Evolutionary conservation across 2,797 vertebrate species (phyloP).

Genomic region (Euthynnus affinis): DNA sequence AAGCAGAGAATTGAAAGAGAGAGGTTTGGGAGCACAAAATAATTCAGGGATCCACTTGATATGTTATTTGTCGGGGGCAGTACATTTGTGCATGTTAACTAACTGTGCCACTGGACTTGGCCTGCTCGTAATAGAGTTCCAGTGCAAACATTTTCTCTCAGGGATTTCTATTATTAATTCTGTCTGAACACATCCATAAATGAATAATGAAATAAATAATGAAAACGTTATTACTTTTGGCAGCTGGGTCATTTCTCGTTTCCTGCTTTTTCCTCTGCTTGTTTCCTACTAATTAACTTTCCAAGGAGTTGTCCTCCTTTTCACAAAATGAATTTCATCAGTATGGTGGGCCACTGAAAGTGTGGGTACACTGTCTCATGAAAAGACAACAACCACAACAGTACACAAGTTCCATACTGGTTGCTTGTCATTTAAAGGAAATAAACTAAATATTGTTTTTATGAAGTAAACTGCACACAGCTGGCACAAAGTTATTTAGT

Average conservation of each 20-base stretch:
- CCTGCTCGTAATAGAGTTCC: conserved; percentile 80
- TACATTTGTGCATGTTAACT: conserved; percentile 84
- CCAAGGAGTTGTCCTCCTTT: conserved; percentile 88
- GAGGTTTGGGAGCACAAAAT: conserved; percentile 69
- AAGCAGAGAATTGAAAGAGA: conserved; percentile 69
- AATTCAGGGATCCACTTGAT: conserved; percentile 78
- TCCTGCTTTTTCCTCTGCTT: conserved; percentile 81
- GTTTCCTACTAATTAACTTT: conserved; percentile 87
- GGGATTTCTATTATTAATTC: conserved; percentile 88
- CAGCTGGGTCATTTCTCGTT: conserved; percentile 86
- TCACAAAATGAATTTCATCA: conserved; percentile 76
- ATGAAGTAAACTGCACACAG: background rate
- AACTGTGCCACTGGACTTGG: conserved; percentile 84
- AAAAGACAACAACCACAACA: conserved; percentile 57
- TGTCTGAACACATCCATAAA: conserved; percentile 88
- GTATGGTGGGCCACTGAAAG: conserved; percentile 47
- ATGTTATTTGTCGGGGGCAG: conserved; percentile 84
- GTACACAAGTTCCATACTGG: conserved; percentile 36
- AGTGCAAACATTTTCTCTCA: conserved; percentile 83
- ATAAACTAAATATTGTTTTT: background rate
- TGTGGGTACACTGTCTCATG: conserved; percentile 47
- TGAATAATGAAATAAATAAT: conserved; percentile 89
- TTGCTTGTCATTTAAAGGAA: conserved; percentile 39
- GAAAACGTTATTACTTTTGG: conserved; percentile 88
- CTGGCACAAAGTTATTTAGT: conserved; percentile 2